Base-by-base conservation (phyloP, 1,140 invertebrate species). In the Tribolium madens region DNA sequence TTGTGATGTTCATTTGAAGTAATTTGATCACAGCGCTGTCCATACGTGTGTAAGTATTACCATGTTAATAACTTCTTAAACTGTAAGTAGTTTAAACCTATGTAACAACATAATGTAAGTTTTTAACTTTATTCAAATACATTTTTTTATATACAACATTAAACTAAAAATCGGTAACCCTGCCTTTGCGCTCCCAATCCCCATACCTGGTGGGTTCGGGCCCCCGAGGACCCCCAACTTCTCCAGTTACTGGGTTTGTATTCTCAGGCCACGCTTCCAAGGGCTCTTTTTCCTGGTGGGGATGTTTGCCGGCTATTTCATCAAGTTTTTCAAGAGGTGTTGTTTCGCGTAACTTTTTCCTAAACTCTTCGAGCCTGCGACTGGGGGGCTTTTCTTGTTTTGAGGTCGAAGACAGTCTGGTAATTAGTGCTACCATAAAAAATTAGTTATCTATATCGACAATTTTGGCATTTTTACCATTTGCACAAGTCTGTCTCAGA, bases 141-240 rank as follows among this genome's bases (percentile, higher is more conserved):
- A 64, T 33, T 64, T 64, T 26, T 64, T 64, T 64, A 26, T 64
- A 64, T 64, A 33, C 57, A 64, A 42, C 36, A 10, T 26, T 60
- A 70, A 15, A 26, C 71, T 90, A 98, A 88, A 99, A 99, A 87
- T 99, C 98, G 6, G 95, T 91, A 9, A 98, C 96, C 84, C 98
- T 89, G 74, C 98, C 98, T 88, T 99, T 99, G 78, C 98, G 90
- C 86, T 99, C 98, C 98, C 98, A 99, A 88, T 99, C 98, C 2
- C 98, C 98, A 88, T 98, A 99, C 80, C 98, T 90, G 26, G 98
- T 99, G 26, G 98, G 98, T 88, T 99, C 98, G 1, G 97, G 98
- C 14, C 98, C 98, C 83, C 90, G 89, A 6, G 98, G 98, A 7
- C 98, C 98, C 76, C 95, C 95, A 74, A 96, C 87, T 89, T 99